Conservation (phyloP, 2,888 invertebrate genomes). For the Heliconius sara region DNA sequence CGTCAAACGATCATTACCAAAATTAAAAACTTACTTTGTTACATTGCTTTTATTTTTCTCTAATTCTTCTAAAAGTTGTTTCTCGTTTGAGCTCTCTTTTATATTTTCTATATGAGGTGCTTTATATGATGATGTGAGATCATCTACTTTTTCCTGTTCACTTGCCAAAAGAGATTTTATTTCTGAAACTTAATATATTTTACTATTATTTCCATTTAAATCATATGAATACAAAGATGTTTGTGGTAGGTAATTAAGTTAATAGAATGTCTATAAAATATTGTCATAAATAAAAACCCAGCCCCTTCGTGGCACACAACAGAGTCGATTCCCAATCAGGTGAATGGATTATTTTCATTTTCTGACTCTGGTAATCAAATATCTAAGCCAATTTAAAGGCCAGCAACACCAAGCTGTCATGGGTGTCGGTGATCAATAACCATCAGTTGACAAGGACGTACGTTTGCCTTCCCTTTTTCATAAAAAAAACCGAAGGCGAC, state of each 20-base stretch:
- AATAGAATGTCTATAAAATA: too few relatives aligned
- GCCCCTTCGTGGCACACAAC: too few relatives aligned
- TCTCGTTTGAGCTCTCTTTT: conserved; percentile 10
- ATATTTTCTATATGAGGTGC: neutral
- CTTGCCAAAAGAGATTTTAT: conserved; percentile 52
- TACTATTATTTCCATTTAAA: neutral
- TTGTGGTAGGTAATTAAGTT: neutral
- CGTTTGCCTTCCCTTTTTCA: too few relatives aligned
- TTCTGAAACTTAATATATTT: conserved; percentile 51
- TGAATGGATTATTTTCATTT: neutral
- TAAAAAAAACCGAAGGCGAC: too few relatives aligned
- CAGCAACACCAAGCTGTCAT: too few relatives aligned
- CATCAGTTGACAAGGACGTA: too few relatives aligned
- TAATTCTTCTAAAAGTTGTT: conserved; percentile 17
- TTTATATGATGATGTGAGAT: conserved; percentile 23
- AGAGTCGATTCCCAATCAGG: neutral
- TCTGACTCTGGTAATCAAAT: neutral
- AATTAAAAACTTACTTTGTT: conserved; percentile 9
- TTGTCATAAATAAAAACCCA: too few relatives aligned
- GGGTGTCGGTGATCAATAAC: too few relatives aligned
- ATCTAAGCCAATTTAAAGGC: too few relatives aligned
- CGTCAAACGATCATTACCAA: neutral
- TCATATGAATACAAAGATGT: neutral
- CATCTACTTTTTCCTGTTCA: conserved; percentile 47
- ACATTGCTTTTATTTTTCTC: neutral